Conservation (phyloP, 2,888 invertebrate species). For the Schizotus pectinicornis region DNA sequence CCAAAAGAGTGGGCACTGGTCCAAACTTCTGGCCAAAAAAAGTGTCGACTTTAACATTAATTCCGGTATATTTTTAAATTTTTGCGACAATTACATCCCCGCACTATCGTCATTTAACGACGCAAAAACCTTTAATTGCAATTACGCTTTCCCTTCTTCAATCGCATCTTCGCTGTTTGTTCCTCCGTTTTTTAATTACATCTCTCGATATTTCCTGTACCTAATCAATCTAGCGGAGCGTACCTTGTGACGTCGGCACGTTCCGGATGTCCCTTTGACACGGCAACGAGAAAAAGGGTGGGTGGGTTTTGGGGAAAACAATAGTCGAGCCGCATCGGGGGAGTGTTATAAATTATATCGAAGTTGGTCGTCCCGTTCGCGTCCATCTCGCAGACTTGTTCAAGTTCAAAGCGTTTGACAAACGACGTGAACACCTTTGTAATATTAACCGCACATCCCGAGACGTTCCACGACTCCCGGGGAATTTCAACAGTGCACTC, state of each 20-base stretch:
- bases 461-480: conserved; percentile 8
- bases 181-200: not conserved
- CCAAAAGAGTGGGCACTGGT: too few relatives aligned
- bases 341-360: conserved; percentile 3
- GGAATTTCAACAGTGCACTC: conserved; percentile 16
- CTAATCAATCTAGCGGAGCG: conserved; percentile 3
- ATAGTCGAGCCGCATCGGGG: not conserved
- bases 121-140: conserved; percentile 2
- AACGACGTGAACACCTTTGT: conserved; percentile 25
- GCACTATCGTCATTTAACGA: not conserved
- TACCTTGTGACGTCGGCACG: conserved; percentile 1
- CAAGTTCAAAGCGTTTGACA: conserved; percentile 18
- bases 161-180: not conserved
- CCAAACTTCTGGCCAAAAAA: too few relatives aligned
- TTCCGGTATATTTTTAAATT: not conserved
- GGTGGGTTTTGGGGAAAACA: too few relatives aligned
- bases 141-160: conserved; percentile 1
- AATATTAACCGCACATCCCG: conserved; percentile 16
- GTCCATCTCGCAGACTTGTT: conserved; percentile 1
- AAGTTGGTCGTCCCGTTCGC: not conserved
- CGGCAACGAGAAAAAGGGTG: too few relatives aligned
- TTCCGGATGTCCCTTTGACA: not conserved
- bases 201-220: not conserved
- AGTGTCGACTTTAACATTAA: too few relatives aligned
- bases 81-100: not conserved